phyloP scores from a whole-genome alignment of 23 tunicate species.

The Corella eumyota region DNA sequence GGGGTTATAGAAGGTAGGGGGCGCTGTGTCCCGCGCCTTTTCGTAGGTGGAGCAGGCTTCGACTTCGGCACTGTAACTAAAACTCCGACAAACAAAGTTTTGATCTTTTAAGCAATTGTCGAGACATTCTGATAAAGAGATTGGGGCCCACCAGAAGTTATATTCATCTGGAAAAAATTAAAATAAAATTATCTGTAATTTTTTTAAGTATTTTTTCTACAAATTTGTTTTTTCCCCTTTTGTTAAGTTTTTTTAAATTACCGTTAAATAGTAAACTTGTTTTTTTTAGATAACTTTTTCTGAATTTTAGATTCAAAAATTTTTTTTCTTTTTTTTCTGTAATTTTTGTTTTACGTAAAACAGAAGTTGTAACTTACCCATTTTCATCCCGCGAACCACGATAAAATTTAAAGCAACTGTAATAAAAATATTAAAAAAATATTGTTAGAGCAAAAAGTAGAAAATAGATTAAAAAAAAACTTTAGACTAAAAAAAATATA shows the following conservation, averaged over 20 bases:
- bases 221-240: no score
- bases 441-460: no score
- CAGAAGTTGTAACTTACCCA: conserved; percentile 78
- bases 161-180: conserved; percentile 55
- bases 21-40: conserved; percentile 36
- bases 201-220: neutral
- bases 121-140: conserved; percentile 24
- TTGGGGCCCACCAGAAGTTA: conserved; percentile 48
- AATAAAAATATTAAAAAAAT: conserved; percentile 16
- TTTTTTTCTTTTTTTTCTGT: no score
- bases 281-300: no score
- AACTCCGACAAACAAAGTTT: conserved; percentile 49
- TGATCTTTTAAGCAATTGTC: conserved; percentile 30
- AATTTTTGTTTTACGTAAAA: no score
- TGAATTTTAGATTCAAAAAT: no score
- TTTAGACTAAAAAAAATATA: no score
- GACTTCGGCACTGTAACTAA: conserved; percentile 47
- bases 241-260: no score
- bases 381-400: conserved; percentile 57
- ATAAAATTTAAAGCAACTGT: conserved; percentile 55
- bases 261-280: neutral
- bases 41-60: conserved; percentile 65
- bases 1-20: conserved; percentile 26
- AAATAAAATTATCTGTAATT: neutral
- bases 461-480: no score